Base-by-base conservation (phyloP, 2,797 vertebrate genomes). In the Chelmon rostratus region DNA sequence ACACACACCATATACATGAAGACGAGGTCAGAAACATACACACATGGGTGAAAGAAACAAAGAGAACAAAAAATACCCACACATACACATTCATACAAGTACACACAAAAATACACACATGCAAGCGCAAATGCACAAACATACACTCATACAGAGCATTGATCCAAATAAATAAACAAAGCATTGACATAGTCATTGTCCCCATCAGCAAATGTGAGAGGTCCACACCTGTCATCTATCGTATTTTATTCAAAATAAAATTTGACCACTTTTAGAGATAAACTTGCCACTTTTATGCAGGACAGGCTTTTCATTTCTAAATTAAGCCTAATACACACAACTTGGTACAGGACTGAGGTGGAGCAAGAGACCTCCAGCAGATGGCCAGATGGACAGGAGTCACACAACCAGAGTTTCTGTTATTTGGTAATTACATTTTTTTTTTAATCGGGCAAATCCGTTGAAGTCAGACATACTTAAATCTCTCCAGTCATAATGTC, bases 41-140 rank as follows among this genome's bases (percentile, higher is more conserved):
- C 54, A 70, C 58, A 67, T 12, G 18, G 53, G 58, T 12, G 15
- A 28, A 67, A 58, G 13, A 59, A 33, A 49, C 18, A 40, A 62
- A 19, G 15, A 31, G 4, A 15, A 44, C 28, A 40, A 49, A 49
- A n/a, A 19, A 10, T 9, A 16, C 53, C 56, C 15, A 31, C 53
- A 28, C 23, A 64, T 4, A 18, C 15, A 44, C 19, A 57, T 16
- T 4, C 25, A 56, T 6, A 18, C 28, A 28, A 18, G 63, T 1
- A 31, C 53, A 57, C 18, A 33, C 3, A n/a, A 37, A 68, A n/a
- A 73, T 8, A 54, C 23, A 76, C 37, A 62, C 21, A 59, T 47
- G 35, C 46, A 64, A 38, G 38, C 37, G 65, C 37, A 78, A 21
- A 50, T 19, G 40, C n/a, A 44, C 18, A 46, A 25, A 33, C 42